Evolutionary conservation across 2,797 vertebrate genomes (phyloP).

Genomic region (Erethizon dorsatum): DNA sequence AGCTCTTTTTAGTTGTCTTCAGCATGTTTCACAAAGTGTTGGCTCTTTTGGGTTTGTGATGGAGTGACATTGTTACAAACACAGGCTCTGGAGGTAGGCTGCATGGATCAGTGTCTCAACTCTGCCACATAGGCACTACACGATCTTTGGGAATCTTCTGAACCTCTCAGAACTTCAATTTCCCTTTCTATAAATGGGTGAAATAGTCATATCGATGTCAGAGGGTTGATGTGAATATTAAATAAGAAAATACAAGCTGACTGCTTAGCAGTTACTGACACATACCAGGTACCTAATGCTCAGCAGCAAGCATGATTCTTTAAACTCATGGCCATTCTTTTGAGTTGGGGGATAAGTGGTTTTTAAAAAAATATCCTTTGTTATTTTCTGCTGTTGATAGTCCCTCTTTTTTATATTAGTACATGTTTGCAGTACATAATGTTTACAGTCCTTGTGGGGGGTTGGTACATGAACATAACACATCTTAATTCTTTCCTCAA

Average conservation of each 20-base stretch:
- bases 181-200: not conserved
- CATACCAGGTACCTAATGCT: not conserved
- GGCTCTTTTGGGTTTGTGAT: not conserved
- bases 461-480: too few species aligned
- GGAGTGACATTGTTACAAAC: not conserved
- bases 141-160: not conserved
- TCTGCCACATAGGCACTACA: not conserved
- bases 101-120: not conserved
- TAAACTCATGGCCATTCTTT: not conserved
- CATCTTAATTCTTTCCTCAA: not conserved
- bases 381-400: not conserved
- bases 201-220: not conserved
- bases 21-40: not conserved
- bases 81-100: not conserved
- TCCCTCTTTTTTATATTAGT: not conserved
- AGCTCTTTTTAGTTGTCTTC: not conserved
- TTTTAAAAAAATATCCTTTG: not conserved
- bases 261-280: not conserved
- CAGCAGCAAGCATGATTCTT: not conserved
- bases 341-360: not conserved
- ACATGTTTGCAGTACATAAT: not conserved
- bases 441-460: not conserved
- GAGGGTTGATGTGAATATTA: not conserved
- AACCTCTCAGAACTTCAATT: not conserved
- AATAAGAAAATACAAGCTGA: constrained; percentile 8